Evolutionary conservation across 2,113 vertebrate species (phyloP), one percentile per base, ranked within the genome.

Genomic region (Gadus macrocephalus): DNA sequence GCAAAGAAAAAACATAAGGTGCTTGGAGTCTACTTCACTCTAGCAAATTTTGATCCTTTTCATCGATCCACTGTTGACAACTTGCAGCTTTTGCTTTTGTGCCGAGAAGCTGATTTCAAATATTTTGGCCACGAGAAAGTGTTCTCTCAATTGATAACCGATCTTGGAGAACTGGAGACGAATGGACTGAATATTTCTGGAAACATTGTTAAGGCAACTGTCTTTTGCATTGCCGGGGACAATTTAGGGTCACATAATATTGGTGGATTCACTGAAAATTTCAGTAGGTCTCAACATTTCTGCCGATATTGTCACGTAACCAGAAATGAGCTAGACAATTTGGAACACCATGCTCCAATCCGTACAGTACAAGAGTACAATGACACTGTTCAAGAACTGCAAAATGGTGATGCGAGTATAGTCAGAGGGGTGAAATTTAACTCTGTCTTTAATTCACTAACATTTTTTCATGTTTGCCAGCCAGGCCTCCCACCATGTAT

Each of bases 41-140:
- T 84, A 12, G 73, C 74, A 25, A 84, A 84, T 64, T 70, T 76
- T 9, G 71, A 67, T 19, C 16, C 17, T 72, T 27, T 74, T 80
- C 5, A 79, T 7, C 25, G 17, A 6, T 78, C 70, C 4, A 77
- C 71, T 49, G 73, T 72, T 31, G 72, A 78, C 67, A 60, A 76
- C 15, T 77, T 79, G 71, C 78, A 20, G 2, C 71, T 79, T 55
- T 68, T 74, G 15, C 56, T 76, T 27, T 60, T 77, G 63, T 75
- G 71, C 38, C 5, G 38, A 42, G 38, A 42, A 11, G 38, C 9
- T 11, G 38, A 42, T 42, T 42, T 42, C 38, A 42, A 42, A 42
- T 42, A 42, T 42, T 42, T 42, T 42, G 38, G 38, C 38, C 38
- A 42, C 1, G 38, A 42, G 5, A 42, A 42, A 42, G 5, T 42